Evolutionary conservation across 2,797 vertebrate genomes (phyloP), one percentile per base, ranked within the genome.

Genomic region (Falco rusticolus): DNA sequence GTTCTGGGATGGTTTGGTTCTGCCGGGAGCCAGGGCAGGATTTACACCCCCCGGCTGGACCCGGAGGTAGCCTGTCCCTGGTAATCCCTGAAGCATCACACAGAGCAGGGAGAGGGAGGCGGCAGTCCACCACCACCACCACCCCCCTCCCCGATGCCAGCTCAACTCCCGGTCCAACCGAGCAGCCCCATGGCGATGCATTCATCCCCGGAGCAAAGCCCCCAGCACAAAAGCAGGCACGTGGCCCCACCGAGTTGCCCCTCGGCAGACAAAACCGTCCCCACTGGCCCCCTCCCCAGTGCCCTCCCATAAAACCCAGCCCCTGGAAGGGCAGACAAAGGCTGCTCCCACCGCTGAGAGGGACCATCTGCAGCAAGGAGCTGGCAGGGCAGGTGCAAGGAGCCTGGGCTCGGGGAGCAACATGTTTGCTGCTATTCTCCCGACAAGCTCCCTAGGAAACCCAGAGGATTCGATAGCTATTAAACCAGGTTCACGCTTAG

Each of bases 181-280:
- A 50, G 33, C 65, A 28, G 24, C 63, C 50, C 51, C 84, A 53
- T 7, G 64, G 5, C 4, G 0, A 28, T 6, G 5, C 84, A 13
- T 90, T 66, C 64, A 77, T 72, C 91, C 78, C 89, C 2, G 5
- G 78, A 78, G 96, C 66, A 43, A 66, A 90, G 83, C 83, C 91
- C 95, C 95, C 39, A 0, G 81, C 8, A 76, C 87, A 96, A 95
- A 97, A 89, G 83, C 86, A 11, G 74, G 82, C 92, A 63, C 68
- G 37, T 89, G 86, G n/a, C 66, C 84, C 80, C 9, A 7, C 53
- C 2, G 28, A 74, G 89, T 5, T 45, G 2, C 79, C 69, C 76
- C 37, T 39, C 56, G 41, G 87, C 66, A 72, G 82, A 96, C 95
- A 95, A 96, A 95, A 96, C 89, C 45, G 3, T 37, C 50, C 59